Conservation (phyloP, 2,113 vertebrate species). For the Probosciger aterrimus region DNA sequence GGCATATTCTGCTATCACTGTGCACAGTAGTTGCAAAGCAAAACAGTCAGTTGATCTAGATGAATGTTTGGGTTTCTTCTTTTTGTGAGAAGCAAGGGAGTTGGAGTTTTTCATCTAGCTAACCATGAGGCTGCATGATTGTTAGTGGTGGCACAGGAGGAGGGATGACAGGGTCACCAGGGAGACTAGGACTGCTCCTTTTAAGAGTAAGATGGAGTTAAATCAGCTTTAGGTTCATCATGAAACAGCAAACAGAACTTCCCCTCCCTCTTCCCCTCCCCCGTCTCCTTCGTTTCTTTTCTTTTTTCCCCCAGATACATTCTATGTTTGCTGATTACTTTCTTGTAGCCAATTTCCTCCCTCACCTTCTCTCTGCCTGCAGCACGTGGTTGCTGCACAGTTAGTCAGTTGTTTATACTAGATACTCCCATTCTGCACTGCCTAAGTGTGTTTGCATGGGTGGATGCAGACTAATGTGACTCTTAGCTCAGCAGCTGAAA, state of each 20-base stretch:
- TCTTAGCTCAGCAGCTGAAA: neutral
- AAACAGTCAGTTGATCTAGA: neutral
- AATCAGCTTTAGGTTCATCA: neutral
- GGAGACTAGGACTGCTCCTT: neutral
- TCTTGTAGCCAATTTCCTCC: neutral
- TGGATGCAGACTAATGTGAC: neutral
- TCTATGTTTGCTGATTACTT: neutral
- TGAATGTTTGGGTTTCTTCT: neutral
- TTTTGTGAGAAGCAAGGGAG: neutral
- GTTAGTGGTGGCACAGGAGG: neutral
- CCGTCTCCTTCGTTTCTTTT: neutral
- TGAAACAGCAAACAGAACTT: neutral
- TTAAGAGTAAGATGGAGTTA: neutral
- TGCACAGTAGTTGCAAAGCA: neutral
- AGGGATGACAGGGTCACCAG: neutral
- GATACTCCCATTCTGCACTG: neutral
- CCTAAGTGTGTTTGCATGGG: neutral
- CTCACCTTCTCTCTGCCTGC: neutral
- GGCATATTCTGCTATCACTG: neutral
- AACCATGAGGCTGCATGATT: neutral
- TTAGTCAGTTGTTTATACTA: neutral
- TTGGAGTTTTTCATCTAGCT: neutral
- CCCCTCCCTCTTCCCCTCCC: neutral
- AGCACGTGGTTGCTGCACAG: neutral
- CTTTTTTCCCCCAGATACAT: accelerated